Conservation (phyloP, 2,797 vertebrate genomes). For the Luscinia luscinia region DNA sequence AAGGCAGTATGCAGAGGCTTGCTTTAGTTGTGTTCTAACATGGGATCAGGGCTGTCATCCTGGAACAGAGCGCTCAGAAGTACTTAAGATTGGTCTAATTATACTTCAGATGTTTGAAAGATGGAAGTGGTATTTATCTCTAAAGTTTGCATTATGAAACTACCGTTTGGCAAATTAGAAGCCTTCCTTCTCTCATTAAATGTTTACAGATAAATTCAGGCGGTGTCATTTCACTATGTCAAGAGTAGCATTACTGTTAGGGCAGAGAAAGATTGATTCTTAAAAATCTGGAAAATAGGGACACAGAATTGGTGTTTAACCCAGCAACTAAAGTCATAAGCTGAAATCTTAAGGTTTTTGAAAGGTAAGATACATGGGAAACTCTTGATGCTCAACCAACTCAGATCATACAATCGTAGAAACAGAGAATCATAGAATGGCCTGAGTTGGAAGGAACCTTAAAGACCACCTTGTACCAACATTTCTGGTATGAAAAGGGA, state of each 20-base stretch:
- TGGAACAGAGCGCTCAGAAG: conserved; percentile 20
- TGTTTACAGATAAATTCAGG: not conserved
- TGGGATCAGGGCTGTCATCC: not conserved
- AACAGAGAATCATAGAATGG: not conserved
- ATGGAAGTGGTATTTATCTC: conserved; percentile 62
- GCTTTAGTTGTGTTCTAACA: not conserved
- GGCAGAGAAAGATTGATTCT: not conserved
- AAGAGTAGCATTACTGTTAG: not conserved
- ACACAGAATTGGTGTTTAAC: not conserved
- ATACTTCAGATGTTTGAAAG: conserved; percentile 63
- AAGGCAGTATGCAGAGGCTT: not conserved
- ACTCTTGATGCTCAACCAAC: not conserved
- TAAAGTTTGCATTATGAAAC: conserved; percentile 52
- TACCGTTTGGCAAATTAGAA: conserved; percentile 4
- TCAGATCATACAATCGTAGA: not conserved
- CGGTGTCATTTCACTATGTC: not conserved
- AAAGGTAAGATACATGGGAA: not conserved
- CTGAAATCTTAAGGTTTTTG: not conserved
- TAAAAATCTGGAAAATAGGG: not conserved
- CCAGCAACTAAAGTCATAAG: not conserved
- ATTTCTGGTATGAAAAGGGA: not conserved
- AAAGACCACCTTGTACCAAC: not conserved
- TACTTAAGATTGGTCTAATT: conserved; percentile 67
- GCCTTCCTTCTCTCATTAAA: not conserved
- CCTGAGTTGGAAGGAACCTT: not conserved